Evolutionary conservation across 2,797 vertebrate genomes (phyloP).

Genomic region (Falco rusticolus): DNA sequence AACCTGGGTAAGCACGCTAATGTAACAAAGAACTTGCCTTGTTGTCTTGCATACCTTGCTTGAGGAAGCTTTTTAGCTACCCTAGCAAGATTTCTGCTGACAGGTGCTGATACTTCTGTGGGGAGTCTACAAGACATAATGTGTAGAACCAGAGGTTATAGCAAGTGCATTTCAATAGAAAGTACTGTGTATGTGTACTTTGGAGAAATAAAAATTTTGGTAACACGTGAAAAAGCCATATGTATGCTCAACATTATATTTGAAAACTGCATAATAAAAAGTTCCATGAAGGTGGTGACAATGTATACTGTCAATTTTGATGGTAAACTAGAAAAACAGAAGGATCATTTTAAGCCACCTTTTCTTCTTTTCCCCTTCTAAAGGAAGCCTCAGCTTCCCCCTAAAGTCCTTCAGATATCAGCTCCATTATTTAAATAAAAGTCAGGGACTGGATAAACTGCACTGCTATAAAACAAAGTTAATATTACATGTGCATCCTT

Average conservation of each 20-base stretch:
- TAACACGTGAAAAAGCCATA: fast-evolving
- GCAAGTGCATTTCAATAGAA: background rate
- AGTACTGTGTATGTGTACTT: background rate
- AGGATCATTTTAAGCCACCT: background rate
- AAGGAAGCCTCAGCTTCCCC: background rate
- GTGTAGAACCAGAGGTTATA: background rate
- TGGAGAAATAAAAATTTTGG: background rate
- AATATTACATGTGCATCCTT: background rate
- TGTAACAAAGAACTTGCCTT: background rate
- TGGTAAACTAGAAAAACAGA: background rate
- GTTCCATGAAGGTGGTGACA: background rate
- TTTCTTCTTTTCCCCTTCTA: background rate
- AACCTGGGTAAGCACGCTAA: background rate
- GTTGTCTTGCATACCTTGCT: background rate
- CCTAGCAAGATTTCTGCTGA: background rate
- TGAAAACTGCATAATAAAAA: background rate
- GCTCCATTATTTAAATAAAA: background rate
- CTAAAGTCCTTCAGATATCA: background rate
- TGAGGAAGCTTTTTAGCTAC: background rate
- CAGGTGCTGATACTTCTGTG: fast-evolving
- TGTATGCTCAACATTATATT: background rate
- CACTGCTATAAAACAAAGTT: background rate
- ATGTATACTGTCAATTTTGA: background rate
- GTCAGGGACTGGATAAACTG: background rate
- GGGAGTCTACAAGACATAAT: background rate